A percentile compares a stretch with the other conserved stretches of the same genome.
Evolutionary conservation across 1,140 invertebrate genomes (phyloP).

Genomic region (Drosophila tsacasi): DNA sequence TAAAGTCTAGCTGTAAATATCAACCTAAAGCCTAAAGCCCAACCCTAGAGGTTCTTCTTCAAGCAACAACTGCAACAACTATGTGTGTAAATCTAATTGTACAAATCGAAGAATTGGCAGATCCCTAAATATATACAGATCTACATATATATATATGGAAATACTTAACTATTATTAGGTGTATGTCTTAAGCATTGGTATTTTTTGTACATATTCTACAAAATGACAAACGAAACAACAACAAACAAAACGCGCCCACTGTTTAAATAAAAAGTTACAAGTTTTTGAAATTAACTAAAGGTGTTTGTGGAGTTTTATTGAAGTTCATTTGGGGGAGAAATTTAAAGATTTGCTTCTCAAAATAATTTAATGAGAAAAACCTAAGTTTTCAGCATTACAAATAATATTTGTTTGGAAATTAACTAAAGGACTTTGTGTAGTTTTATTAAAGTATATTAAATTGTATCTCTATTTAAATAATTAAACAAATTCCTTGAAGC

Average conservation of each 20-base stretch:
- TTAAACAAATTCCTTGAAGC: no score
- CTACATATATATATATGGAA: constrained; percentile 35
- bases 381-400: no score
- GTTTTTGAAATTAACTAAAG: constrained; percentile 66
- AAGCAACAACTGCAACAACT: constrained; percentile 30
- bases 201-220: constrained; percentile 68
- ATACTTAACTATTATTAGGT: constrained; percentile 53
- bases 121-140: constrained; percentile 18
- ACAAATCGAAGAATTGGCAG: constrained; percentile 64
- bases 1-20: constrained; percentile 41
- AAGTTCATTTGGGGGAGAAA: no score
- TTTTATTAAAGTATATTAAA: no score
- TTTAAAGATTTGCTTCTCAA: no score
- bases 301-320: background rate
- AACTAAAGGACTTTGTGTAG: no score
- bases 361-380: no score
- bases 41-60: constrained; percentile 42
- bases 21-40: constrained; percentile 52
- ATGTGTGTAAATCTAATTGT: constrained; percentile 75
- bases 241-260: constrained; percentile 56
- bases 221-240: constrained; percentile 37
- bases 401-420: no score
- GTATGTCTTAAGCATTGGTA: constrained; percentile 68
- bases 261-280: constrained; percentile 82
- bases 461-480: no score